A percentile compares a stretch with the other conserved stretches of the same genome.
Evolutionary conservation across 2,797 vertebrate species (phyloP).

Genomic region (Prunella strophiata): DNA sequence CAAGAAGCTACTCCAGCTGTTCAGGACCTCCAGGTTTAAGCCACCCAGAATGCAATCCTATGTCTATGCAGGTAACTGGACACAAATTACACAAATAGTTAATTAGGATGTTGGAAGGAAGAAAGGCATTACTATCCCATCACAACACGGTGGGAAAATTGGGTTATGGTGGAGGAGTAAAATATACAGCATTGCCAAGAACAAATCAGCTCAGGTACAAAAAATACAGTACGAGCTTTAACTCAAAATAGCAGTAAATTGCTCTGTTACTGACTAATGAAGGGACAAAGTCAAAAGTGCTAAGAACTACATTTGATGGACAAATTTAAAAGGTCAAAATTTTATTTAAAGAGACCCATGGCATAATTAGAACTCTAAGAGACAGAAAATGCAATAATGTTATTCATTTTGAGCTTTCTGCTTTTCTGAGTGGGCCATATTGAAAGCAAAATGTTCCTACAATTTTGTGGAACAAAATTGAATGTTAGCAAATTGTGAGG

Average conservation of each 20-base stretch:
- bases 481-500: not conserved
- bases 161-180: not conserved
- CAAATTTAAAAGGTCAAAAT: not conserved
- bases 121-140: not conserved
- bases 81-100: not conserved
- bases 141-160: not conserved
- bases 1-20: not conserved
- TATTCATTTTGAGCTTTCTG: not conserved
- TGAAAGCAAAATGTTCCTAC: not conserved
- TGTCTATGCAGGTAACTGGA: not conserved
- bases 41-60: not conserved
- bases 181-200: not conserved
- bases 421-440: not conserved
- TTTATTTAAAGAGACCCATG: not conserved
- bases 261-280: not conserved
- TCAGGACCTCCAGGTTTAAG: not conserved
- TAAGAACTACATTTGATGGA: not conserved
- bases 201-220: not conserved
- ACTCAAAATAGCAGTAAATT: not conserved
- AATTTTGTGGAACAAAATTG: not conserved
- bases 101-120: not conserved
- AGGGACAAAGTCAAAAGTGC: not conserved
- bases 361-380: not conserved
- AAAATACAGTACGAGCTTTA: not conserved
- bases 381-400: not conserved